Conservation (phyloP, 2,888 invertebrate species). For the Antitype chi region DNA sequence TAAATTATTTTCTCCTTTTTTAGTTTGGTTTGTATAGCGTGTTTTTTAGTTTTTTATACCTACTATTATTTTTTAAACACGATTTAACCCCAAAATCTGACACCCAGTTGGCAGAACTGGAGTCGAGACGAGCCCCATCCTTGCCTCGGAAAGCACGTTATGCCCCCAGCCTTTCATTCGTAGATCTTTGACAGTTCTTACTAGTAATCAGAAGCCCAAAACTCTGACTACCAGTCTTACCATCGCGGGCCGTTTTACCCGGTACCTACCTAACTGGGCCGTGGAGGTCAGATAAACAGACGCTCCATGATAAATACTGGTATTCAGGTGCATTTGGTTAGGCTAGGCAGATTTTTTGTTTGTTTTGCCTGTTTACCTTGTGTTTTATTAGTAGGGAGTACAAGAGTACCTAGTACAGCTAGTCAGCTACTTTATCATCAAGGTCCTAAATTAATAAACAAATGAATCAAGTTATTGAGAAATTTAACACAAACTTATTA, state of each 20-base stretch:
- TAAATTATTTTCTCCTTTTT: no score
- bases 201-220: background rate
- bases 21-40: no score
- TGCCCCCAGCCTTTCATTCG: background rate
- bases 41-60: no score
- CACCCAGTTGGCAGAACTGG: no score
- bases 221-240: background rate
- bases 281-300: no score
- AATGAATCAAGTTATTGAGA: slow-evolving; percentile 48
- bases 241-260: background rate
- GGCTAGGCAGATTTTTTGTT: background rate
- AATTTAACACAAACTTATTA: no score
- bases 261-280: background rate
- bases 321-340: background rate
- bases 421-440: background rate
- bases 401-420: background rate
- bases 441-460: slow-evolving; percentile 34
- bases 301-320: background rate
- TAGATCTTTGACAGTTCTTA: background rate
- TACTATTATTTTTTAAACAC: no score
- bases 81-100: no score
- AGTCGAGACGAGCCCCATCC: no score
- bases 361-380: background rate
- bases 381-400: background rate
- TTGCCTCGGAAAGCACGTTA: background rate